Percentiles rank a stretch among this genome's conserved stretches.
phyloP scores from a whole-genome alignment of 2,113 vertebrate genomes.

The Suricata suricatta region DNA sequence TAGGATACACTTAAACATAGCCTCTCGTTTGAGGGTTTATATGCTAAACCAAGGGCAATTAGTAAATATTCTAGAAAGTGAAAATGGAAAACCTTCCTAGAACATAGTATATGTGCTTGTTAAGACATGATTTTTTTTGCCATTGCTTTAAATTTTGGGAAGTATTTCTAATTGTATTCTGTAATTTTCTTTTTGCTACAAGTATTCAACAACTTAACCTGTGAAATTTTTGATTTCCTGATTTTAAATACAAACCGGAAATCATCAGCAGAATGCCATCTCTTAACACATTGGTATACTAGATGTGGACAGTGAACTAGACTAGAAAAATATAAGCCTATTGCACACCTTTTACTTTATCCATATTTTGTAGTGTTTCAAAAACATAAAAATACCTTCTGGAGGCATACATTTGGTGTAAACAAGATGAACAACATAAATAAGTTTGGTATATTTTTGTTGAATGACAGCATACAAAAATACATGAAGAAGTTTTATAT shows the following conservation, averaged over 20 bases:
- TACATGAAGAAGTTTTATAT: background rate
- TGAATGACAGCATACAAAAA: background rate
- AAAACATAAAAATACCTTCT: background rate
- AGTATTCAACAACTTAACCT: background rate
- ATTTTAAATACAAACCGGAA: conserved; percentile 1
- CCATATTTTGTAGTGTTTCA: background rate
- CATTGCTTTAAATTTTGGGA: background rate
- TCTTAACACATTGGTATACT: background rate
- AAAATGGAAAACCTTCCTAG: background rate
- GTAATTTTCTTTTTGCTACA: background rate
- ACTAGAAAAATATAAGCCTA: conserved; percentile 19
- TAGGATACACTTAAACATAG: background rate
- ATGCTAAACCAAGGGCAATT: background rate
- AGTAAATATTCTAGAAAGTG: background rate
- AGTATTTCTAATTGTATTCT: background rate
- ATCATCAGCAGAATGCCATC: background rate
- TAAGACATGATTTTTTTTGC: background rate
- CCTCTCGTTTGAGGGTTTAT: background rate
- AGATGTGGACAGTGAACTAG: background rate
- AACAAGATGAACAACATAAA: conserved; percentile 9
- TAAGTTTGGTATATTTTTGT: conserved; percentile 37
- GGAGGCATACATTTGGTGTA: background rate
- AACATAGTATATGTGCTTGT: background rate
- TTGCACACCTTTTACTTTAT: conserved; percentile 3
- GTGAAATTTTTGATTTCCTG: background rate